phyloP scores from a whole-genome alignment of 2,888 invertebrate species.

The Protodeltote pygarga region DNA sequence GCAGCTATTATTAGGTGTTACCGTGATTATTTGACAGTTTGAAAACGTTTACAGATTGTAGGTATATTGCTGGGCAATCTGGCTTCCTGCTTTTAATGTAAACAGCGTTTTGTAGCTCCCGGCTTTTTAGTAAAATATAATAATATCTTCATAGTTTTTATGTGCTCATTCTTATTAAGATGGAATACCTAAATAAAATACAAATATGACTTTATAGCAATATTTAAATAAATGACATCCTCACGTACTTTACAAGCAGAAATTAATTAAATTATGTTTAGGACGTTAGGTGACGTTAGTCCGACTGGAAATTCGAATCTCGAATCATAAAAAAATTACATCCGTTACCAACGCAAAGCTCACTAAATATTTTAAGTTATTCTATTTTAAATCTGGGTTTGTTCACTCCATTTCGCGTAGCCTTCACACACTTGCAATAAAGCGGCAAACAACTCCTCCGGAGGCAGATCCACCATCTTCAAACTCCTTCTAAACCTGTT shows the following conservation, averaged over 20 bases:
- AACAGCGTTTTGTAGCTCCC: constrained; percentile 74
- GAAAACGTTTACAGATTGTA: constrained; percentile 84
- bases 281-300: too few relatives aligned
- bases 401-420: constrained; percentile 82
- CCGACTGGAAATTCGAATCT: too few relatives aligned
- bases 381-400: too few relatives aligned
- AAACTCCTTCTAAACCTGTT: constrained; percentile 55
- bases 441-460: constrained; percentile 83
- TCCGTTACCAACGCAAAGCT: too few relatives aligned
- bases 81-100: constrained; percentile 83
- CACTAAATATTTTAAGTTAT: too few relatives aligned
- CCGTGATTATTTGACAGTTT: constrained; percentile 85
- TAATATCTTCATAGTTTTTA: constrained; percentile 65
- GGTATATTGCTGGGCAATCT: constrained; percentile 81
- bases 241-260: not conserved
- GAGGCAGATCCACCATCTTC: constrained; percentile 63
- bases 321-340: too few relatives aligned
- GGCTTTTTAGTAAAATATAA: constrained; percentile 69
- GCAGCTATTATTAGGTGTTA: constrained; percentile 85
- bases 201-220: too few relatives aligned
- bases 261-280: too few relatives aligned
- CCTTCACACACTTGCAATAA: constrained; percentile 86
- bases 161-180: constrained; percentile 66
- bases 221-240: constrained; percentile 1
- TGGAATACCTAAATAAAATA: constrained; percentile 48